Conservation (phyloP, 2,797 vertebrate species). For the Loris lydekkerianus region DNA sequence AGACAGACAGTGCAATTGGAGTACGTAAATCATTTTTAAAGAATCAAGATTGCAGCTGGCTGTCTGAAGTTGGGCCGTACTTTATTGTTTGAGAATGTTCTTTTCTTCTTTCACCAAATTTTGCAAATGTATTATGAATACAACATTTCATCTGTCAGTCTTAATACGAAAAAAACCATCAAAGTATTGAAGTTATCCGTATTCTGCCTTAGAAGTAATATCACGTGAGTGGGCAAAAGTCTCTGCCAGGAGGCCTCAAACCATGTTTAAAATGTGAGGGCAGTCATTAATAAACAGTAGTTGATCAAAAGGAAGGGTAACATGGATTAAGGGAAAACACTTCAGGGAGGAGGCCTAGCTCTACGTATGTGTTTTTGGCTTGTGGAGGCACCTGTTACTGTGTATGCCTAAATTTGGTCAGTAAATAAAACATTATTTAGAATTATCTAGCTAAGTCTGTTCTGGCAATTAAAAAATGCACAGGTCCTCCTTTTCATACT, state of each 20-base stretch:
- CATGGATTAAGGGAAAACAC: neutral
- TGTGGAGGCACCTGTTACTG: conserved; percentile 25
- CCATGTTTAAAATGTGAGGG: conserved; percentile 17
- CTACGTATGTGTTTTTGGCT: neutral
- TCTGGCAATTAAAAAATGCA: neutral
- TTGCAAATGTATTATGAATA: conserved; percentile 69
- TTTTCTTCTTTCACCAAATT: conserved; percentile 84
- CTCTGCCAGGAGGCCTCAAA: conserved; percentile 70
- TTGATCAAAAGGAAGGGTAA: neutral
- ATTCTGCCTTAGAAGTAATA: conserved; percentile 77
- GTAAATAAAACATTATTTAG: conserved; percentile 41
- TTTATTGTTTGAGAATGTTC: conserved; percentile 79
- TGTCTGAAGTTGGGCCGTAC: conserved; percentile 58
- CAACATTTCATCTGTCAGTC: conserved; percentile 80
- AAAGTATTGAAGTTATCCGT: conserved; percentile 68
- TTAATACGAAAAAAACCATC: conserved; percentile 58
- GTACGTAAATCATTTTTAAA: conserved; percentile 63
- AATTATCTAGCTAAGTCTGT: neutral
- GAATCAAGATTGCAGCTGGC: conserved; percentile 67
- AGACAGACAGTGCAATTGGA: conserved; percentile 63
- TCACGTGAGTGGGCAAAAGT: conserved; percentile 62
- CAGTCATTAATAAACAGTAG: neutral
- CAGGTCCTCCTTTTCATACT: neutral
- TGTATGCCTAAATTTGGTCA: neutral
- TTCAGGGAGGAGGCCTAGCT: neutral